Conservation (phyloP, 2,113 vertebrate genomes). For the Myotis davidii region DNA sequence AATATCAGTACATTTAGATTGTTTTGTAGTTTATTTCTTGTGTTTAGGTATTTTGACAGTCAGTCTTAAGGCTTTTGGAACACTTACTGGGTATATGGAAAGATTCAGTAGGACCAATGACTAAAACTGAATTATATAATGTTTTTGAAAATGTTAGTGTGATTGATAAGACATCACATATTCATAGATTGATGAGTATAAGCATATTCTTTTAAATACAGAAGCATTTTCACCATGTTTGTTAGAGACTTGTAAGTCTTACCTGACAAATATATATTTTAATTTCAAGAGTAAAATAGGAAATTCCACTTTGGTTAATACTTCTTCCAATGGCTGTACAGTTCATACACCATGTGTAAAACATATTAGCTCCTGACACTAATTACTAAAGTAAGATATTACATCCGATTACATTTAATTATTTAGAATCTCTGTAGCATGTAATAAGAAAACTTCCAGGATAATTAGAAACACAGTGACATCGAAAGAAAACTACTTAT, state of each 20-base stretch:
- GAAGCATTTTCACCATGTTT: neutral
- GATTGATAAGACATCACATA: neutral
- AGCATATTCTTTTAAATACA: constrained; percentile 1
- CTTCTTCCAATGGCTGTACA: neutral
- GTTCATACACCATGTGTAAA: neutral
- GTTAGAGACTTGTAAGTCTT: neutral
- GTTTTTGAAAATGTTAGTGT: neutral
- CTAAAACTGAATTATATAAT: neutral
- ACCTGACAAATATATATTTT: constrained; percentile 39
- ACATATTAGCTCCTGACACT: constrained; percentile 34
- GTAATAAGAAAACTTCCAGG: constrained; percentile 63
- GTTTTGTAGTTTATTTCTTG: neutral
- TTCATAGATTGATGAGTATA: neutral
- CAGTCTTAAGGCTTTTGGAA: neutral
- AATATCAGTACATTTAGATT: neutral
- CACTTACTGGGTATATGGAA: neutral
- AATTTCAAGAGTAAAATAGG: constrained; percentile 33
- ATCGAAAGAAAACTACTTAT: constrained; percentile 46
- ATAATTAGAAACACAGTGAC: constrained; percentile 60
- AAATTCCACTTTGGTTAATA: constrained; percentile 12
- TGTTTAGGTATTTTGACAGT: neutral
- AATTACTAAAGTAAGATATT: constrained; percentile 57
- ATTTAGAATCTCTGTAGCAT: constrained; percentile 66
- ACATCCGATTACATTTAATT: constrained; percentile 61
- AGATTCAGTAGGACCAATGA: neutral